A percentile compares a stretch with the other conserved stretches of the same genome.
Evolutionary conservation across 1,140 invertebrate species (phyloP).

Genomic region (Lutraria rhynchaena): DNA sequence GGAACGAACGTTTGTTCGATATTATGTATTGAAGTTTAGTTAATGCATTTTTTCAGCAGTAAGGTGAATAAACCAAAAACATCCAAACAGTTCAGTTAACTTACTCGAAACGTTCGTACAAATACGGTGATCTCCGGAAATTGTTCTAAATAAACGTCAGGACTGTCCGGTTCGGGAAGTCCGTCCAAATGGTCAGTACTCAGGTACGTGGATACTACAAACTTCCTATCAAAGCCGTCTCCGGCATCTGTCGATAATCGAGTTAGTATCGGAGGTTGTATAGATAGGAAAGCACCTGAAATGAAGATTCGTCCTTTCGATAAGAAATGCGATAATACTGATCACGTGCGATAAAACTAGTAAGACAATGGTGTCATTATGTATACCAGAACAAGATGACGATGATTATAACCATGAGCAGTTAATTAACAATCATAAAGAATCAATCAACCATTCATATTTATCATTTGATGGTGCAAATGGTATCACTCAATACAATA

Average conservation of each 20-base stretch:
- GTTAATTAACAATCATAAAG: too few relatives aligned
- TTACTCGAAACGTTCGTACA: constrained; percentile 37
- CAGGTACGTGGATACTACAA: constrained; percentile 30
- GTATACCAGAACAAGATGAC: too few relatives aligned
- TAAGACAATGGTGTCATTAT: too few relatives aligned
- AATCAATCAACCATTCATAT: too few relatives aligned
- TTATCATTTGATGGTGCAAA: too few relatives aligned
- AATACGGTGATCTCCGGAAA: constrained; percentile 45
- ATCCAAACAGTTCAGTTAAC: too few relatives aligned
- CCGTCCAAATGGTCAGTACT: neutral
- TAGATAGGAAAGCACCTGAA: constrained; percentile 18
- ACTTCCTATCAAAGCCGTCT: constrained; percentile 34
- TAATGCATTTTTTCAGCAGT: too few relatives aligned
- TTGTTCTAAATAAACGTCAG: constrained; percentile 37
- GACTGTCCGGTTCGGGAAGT: constrained; percentile 11
- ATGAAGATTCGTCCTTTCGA: neutral
- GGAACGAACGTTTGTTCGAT: too few relatives aligned
- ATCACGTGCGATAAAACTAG: neutral
- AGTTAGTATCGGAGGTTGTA: constrained; percentile 40
- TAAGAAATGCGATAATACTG: neutral
- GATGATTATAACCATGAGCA: too few relatives aligned
- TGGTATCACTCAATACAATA: too few relatives aligned
- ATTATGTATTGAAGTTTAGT: too few relatives aligned
- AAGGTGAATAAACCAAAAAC: too few relatives aligned
- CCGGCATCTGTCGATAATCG: constrained; percentile 7